These are phyloP conservation scores for Drosophila atripex DNA, from an alignment of 2,888 invertebrate genomes.

Conservation along the genomic window DNA sequence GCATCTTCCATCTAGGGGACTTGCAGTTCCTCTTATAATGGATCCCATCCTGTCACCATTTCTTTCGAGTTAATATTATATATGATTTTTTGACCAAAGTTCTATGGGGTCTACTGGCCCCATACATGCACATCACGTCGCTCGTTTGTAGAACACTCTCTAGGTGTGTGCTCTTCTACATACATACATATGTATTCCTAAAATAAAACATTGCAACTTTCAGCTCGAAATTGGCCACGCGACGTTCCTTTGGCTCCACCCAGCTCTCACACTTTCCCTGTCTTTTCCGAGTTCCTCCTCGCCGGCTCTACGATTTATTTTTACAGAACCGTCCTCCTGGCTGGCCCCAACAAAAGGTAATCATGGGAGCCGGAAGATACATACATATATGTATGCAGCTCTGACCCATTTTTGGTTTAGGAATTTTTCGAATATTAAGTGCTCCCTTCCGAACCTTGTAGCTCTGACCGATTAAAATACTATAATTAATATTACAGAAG, in stretches of 20 bases:
- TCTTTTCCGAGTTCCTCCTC: conserved; percentile 11
- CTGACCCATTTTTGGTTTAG: not conserved
- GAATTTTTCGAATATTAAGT: not conserved
- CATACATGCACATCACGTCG: not conserved
- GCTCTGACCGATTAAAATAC: no score
- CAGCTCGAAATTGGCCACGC: conserved; percentile 57
- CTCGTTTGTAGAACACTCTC: conserved; percentile 10
- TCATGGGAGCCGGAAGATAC: not conserved
- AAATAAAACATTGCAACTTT: conserved; percentile 76
- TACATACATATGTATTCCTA: conserved; percentile 51
- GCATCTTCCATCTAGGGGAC: not conserved
- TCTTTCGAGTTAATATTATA: no score
- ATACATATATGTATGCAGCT: no score
- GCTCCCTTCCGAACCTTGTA: no score
- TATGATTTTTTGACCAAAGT: no score
- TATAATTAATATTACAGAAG: no score
- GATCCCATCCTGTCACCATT: no score
- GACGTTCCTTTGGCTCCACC: conserved; percentile 34
- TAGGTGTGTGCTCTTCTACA: conserved; percentile 4
- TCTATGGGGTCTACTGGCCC: not conserved
- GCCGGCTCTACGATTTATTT: conserved; percentile 46
- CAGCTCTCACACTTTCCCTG: conserved; percentile 8
- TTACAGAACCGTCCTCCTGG: conserved; percentile 30
- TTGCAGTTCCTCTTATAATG: no score
- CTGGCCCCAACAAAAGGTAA: conserved; percentile 10